Base-by-base conservation (phyloP, 2,113 vertebrate genomes). In the Corythoichthys haematopterus region DNA sequence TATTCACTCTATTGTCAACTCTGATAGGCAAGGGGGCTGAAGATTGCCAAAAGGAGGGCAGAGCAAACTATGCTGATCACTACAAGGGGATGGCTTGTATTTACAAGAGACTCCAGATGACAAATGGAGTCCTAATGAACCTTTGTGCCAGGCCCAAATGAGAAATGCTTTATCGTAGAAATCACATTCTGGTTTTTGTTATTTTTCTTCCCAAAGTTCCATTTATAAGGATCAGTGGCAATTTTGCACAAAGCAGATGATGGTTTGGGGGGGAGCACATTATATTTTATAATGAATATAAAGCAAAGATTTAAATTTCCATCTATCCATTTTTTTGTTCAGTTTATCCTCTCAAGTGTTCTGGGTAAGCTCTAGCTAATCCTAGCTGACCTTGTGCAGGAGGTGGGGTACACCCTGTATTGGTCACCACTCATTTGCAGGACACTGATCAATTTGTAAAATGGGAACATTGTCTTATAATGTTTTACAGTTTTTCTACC, bases 1-100 rank as follows among this genome's bases (percentile, higher is more conserved):
- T 57, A 28, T 28, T 28, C 20, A 20, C 3, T 72, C 70, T 37
- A 61, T 47, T 47, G 37, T 78, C 52, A 33, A 28, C 10, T 33
- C 20, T 55, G 52, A 51, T 51, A 16, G 3, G 5, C 16, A 51
- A 7, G 9, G 4, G 52, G 9, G 20, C 16, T 55, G 52, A 9
- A 33, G 3, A 43, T 20, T 61, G 15, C 8, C 16, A 43, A 40
- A 55, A 55, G 20, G 20, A 5, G 10, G 9, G 8, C 8, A 4
- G 52, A 53, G 52, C 8, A 53, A 28, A 53, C 38, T 60, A 40
- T n/a, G 4, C 4, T 60, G 11, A 60, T 20, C 4, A 60, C 3
- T 20, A 43, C 4, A 4, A 5, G 37, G 33, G 36, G 14, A 36
- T n/a, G 37, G 57, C 9, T 43, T 38, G 40, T 16, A 20, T 60